These are phyloP conservation scores for Nomada goodeniana DNA, from an alignment of 2,888 invertebrate species.

Conservation along the genomic window DNA sequence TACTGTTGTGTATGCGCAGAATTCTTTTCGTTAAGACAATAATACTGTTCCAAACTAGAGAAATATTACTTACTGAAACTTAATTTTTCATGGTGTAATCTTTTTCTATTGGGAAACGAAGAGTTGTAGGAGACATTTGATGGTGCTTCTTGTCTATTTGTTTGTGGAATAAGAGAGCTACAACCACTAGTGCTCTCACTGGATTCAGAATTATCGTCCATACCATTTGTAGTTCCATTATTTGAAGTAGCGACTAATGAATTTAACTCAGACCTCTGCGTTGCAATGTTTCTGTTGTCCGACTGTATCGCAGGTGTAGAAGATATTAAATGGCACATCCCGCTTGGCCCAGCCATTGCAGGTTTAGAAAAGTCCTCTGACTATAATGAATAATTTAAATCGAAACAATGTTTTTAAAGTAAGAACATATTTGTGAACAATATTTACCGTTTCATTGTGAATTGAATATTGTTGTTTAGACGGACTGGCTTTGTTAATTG, in stretches of 20 bases:
- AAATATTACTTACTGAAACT: constrained; percentile 75
- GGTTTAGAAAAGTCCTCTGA: constrained; percentile 78
- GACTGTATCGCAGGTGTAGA: constrained; percentile 81
- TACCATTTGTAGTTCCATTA: constrained; percentile 79
- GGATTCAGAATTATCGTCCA: constrained; percentile 86
- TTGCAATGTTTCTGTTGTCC: constrained; percentile 68
- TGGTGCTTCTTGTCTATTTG: constrained; percentile 79
- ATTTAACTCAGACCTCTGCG: constrained; percentile 74
- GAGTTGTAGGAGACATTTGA: constrained; percentile 73
- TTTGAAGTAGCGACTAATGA: constrained; percentile 73
- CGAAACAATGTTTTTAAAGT: constrained; percentile 10
- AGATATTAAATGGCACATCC: constrained; percentile 77
- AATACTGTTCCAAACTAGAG: background rate
- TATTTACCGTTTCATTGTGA: constrained; percentile 73
- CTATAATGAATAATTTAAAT: constrained; percentile 64
- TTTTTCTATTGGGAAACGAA: constrained; percentile 75
- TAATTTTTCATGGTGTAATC: constrained; percentile 78
- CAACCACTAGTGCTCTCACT: constrained; percentile 87
- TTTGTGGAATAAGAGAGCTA: constrained; percentile 85
- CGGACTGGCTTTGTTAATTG: constrained; percentile 61
- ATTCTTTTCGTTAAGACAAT: background rate
- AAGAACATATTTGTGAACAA: background rate
- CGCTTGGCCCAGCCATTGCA: constrained; percentile 76
- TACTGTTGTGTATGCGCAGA: background rate
- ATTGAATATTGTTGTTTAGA: constrained; percentile 71